A percentile compares a stretch with the other conserved stretches of the same genome.
Conservation (phyloP, 2,113 vertebrate species). For the Spea bombifrons region DNA sequence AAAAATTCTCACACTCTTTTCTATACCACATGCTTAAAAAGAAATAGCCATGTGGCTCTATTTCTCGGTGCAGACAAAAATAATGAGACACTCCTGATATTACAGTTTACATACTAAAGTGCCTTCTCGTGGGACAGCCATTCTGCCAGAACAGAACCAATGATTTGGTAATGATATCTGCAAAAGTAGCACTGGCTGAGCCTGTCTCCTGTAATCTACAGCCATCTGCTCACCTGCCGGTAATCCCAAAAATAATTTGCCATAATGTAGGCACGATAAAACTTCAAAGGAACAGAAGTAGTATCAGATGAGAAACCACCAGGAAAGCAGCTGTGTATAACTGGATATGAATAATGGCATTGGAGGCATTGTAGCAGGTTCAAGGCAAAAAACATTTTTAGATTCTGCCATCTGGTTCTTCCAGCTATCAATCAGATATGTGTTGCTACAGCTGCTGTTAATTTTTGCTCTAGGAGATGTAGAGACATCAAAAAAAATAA, state of each 20-base stretch:
- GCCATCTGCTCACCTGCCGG: conserved; percentile 32
- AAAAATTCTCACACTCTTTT: too few relatives aligned
- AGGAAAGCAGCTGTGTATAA: conserved; percentile 15
- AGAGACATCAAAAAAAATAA: conserved; percentile 37
- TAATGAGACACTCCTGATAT: neutral
- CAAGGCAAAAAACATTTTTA: conserved; percentile 54
- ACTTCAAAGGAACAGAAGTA: conserved; percentile 27
- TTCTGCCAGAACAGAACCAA: neutral
- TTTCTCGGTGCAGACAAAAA: neutral
- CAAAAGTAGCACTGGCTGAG: neutral
- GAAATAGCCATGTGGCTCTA: neutral
- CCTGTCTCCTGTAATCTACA: conserved; percentile 10
- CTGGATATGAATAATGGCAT: conserved; percentile 27
- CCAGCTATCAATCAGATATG: conserved; percentile 47
- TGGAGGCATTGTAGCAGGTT: conserved; percentile 36
- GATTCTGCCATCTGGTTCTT: conserved; percentile 54
- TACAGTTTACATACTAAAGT: neutral
- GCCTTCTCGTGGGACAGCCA: neutral
- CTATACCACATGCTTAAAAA: neutral
- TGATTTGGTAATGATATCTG: conserved; percentile 29
- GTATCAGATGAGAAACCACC: conserved; percentile 7
- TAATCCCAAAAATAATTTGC: conserved; percentile 26
- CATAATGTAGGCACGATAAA: conserved; percentile 33
- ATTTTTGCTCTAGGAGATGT: conserved; percentile 43
- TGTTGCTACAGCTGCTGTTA: conserved; percentile 44